Conservation (phyloP, 2,113 vertebrate genomes). For the Orthonyx spaldingii region DNA sequence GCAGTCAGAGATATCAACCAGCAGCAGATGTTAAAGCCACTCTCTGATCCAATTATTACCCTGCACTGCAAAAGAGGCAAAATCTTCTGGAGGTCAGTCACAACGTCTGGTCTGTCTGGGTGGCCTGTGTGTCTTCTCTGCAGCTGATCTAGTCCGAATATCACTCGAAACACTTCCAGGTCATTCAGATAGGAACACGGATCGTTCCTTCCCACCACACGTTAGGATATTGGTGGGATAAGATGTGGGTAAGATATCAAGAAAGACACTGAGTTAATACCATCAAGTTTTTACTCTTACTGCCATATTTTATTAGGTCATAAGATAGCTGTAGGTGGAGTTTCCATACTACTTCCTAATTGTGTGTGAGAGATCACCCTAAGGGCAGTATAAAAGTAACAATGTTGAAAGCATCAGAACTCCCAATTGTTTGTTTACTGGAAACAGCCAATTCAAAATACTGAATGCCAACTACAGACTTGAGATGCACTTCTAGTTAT, state of each 20-base stretch:
- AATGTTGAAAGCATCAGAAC: neutral
- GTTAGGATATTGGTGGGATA: neutral
- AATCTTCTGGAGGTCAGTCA: conserved; percentile 7
- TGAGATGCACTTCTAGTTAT: neutral
- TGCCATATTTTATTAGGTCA: neutral
- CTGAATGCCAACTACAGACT: neutral
- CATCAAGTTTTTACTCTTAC: neutral
- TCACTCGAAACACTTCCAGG: neutral
- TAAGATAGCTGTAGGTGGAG: neutral
- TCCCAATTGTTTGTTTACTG: neutral
- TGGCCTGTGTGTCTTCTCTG: conserved; percentile 15
- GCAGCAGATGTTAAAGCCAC: conserved; percentile 53
- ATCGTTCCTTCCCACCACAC: neutral
- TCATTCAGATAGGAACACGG: neutral
- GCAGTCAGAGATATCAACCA: neutral
- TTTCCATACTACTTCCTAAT: neutral
- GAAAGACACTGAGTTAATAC: neutral
- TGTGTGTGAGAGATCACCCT: neutral
- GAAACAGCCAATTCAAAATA: neutral
- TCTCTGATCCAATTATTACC: conserved; percentile 48
- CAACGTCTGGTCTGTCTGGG: neutral
- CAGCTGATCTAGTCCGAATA: neutral
- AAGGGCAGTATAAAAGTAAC: neutral
- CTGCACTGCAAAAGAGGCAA: neutral
- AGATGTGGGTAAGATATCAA: neutral